phyloP scores from a whole-genome alignment of 2,797 vertebrate species.

The Bucorvus abyssinicus region DNA sequence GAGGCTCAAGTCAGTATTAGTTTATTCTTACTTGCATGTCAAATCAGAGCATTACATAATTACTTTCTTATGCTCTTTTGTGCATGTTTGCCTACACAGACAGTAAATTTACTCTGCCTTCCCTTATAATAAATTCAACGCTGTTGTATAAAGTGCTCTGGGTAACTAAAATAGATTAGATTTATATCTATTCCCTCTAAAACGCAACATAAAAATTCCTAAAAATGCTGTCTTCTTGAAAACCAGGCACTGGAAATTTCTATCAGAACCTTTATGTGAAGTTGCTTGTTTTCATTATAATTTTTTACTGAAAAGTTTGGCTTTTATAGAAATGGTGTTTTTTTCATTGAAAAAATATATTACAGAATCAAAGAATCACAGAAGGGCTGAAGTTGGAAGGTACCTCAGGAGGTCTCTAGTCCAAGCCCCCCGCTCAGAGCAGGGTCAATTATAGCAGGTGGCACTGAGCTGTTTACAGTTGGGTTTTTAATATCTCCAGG shows the following conservation, averaged over 20 bases:
- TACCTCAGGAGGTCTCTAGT: background rate
- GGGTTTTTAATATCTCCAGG: background rate
- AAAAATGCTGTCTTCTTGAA: background rate
- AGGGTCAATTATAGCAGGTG: background rate
- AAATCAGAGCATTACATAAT: conserved; percentile 63
- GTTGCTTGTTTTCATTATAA: background rate
- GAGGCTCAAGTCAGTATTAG: conserved; percentile 59
- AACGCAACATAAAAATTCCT: background rate
- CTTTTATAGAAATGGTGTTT: background rate
- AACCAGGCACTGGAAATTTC: background rate
- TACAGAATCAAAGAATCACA: background rate
- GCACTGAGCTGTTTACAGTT: background rate
- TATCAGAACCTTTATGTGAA: background rate
- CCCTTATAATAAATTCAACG: conserved; percentile 20
- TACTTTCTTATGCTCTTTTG: conserved; percentile 59
- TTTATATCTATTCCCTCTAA: background rate
- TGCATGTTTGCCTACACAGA: conserved; percentile 41
- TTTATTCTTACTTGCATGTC: conserved; percentile 66
- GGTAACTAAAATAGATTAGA: conserved; percentile 23
- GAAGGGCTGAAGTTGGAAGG: background rate
- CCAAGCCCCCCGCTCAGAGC: background rate
- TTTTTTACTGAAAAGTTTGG: background rate
- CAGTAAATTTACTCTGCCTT: conserved; percentile 43
- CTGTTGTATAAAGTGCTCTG: background rate
- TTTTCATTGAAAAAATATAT: background rate